These are phyloP conservation scores for Escarpia spicata DNA, from an alignment of 2,888 invertebrate species.

Conservation along the genomic window DNA sequence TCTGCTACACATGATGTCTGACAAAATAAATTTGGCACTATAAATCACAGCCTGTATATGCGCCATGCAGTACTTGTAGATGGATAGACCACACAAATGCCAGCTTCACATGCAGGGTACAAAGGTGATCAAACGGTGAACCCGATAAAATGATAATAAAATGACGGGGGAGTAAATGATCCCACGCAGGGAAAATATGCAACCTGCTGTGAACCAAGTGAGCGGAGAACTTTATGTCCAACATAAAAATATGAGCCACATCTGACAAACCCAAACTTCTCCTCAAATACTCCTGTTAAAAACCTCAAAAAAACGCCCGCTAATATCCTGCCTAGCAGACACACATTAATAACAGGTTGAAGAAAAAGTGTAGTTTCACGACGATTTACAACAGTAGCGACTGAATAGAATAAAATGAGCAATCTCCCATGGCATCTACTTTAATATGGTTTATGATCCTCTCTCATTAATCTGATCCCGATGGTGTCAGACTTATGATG, in stretches of 20 bases:
- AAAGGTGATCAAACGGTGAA: background rate
- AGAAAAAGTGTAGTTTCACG: background rate
- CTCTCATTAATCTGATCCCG: background rate
- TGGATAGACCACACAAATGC: background rate
- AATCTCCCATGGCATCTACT: background rate
- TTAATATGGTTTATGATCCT: background rate
- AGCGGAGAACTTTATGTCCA: background rate
- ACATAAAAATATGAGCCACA: background rate
- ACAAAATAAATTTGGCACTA: background rate
- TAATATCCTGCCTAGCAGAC: background rate
- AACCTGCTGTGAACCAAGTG: background rate
- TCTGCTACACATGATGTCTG: background rate
- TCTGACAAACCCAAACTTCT: background rate
- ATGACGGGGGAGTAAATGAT: background rate
- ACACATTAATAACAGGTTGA: background rate
- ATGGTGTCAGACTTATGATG: background rate
- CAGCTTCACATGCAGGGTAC: background rate
- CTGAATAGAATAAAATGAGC: background rate
- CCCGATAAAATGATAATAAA: background rate
- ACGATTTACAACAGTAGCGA: background rate
- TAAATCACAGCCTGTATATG: background rate
- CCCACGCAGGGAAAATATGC: background rate
- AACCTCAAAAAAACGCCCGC: background rate
- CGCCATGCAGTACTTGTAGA: background rate
- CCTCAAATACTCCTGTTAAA: background rate